A percentile compares a stretch with the other conserved stretches of the same genome.
These are phyloP conservation scores for Daktulosphaira vitifoliae DNA, from an alignment of 1,140 invertebrate genomes.

Conservation along the genomic window DNA sequence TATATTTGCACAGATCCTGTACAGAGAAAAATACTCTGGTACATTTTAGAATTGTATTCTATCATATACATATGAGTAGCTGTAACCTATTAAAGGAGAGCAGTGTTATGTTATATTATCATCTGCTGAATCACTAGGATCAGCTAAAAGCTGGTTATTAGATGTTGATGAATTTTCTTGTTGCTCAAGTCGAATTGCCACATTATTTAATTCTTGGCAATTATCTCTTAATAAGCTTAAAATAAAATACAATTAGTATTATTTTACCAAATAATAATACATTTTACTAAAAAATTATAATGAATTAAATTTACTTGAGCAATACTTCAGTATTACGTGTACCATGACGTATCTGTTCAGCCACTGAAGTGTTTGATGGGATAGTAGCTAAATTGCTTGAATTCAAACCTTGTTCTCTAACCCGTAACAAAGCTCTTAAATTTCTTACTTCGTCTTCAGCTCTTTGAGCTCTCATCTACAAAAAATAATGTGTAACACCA, in stretches of 20 bases:
- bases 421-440: constrained; percentile 4
- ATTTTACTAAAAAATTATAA: background rate
- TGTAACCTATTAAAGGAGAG: constrained; percentile 6
- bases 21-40: background rate
- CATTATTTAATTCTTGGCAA: background rate
- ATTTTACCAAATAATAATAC: background rate
- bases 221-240: constrained; percentile 13
- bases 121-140: constrained; percentile 13
- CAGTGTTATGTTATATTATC: constrained; percentile 24
- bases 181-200: constrained; percentile 8
- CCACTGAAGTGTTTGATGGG: background rate
- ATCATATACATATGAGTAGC: background rate
- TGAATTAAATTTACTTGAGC: background rate
- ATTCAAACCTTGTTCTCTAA: constrained; percentile 3
- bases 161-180: background rate
- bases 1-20: constrained; percentile 25
- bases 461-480: constrained; percentile 21
- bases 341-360: constrained; percentile 24
- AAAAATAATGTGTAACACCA: background rate
- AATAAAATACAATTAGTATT: background rate
- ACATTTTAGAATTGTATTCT: too few species aligned
- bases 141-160: background rate
- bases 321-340: constrained; percentile 11
- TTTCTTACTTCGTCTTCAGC: constrained; percentile 22
- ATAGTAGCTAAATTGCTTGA: background rate